phyloP scores from a whole-genome alignment of 1,140 invertebrate species.

The Brachionus asplanchnoidis region DNA sequence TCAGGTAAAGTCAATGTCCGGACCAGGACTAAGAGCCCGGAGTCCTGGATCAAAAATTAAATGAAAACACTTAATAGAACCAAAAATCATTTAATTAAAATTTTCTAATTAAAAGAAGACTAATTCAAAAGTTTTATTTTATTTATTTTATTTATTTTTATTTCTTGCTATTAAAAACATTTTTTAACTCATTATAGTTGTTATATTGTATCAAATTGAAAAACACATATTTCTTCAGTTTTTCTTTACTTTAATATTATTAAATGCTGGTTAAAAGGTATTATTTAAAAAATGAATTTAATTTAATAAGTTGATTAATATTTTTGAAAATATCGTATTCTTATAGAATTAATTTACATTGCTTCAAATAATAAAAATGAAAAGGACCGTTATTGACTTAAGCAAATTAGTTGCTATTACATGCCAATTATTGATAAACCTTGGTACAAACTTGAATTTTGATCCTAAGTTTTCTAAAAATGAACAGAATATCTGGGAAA shows the following conservation, averaged over 20 bases:
- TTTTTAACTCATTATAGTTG: background rate
- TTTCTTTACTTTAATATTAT: background rate
- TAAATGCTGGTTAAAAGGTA: background rate
- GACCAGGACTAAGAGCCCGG: background rate
- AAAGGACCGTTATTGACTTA: too few relatives aligned
- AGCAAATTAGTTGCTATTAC: too few relatives aligned
- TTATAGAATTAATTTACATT: background rate
- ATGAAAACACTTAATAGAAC: background rate
- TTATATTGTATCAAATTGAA: background rate
- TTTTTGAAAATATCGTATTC: background rate
- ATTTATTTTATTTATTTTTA: background rate
- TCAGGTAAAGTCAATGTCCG: too few relatives aligned
- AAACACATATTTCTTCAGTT: background rate
- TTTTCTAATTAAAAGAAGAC: background rate
- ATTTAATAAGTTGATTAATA: background rate
- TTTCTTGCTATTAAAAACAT: background rate
- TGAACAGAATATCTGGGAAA: too few relatives aligned
- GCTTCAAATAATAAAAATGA: too few relatives aligned
- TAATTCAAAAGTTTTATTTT: background rate
- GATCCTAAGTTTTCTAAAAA: too few relatives aligned
- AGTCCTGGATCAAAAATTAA: background rate
- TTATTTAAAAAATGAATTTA: background rate
- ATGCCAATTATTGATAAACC: too few relatives aligned
- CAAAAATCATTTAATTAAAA: background rate
- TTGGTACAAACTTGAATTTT: too few relatives aligned